A percentile compares a stretch with the other conserved stretches of the same genome.
Conservation (phyloP, 2,797 vertebrate species). For the Gymnocypris eckloni region DNA sequence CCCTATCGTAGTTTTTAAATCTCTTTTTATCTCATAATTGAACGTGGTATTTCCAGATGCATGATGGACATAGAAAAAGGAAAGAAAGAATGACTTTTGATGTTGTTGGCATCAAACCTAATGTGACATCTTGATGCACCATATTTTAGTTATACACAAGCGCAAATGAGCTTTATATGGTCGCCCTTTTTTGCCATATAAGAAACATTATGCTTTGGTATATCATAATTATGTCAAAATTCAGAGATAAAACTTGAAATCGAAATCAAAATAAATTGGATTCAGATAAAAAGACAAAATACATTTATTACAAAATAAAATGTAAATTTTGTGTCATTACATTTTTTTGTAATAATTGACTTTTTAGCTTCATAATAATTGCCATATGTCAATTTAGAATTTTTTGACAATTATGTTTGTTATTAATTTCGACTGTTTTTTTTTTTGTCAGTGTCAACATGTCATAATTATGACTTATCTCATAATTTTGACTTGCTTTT, state of each 20-base stretch:
- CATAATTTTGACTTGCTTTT: not conserved
- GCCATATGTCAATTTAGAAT: not conserved
- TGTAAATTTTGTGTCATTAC: not conserved
- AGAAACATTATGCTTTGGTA: not conserved
- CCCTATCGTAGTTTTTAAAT: not conserved
- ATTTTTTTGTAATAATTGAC: not conserved
- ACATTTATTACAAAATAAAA: not conserved
- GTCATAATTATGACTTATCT: not conserved
- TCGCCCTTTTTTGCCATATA: not conserved
- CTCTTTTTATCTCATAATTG: not conserved
- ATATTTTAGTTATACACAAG: not conserved
- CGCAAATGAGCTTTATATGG: not conserved
- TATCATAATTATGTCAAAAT: not conserved
- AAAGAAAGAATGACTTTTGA: not conserved
- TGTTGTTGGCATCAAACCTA: not conserved
- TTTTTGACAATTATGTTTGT: not conserved
- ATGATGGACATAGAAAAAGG: not conserved
- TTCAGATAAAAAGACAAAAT: not conserved
- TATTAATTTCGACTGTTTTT: not conserved
- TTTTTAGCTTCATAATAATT: not conserved
- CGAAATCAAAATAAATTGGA: not conserved
- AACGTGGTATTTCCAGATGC: not conserved
- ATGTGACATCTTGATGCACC: too few species aligned
- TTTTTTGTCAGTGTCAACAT: not conserved
- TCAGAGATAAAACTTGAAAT: not conserved